A percentile compares a stretch with the other conserved stretches of the same genome.
Conservation (phyloP, 2,113 vertebrate genomes). For the Galeopterus variegatus region DNA sequence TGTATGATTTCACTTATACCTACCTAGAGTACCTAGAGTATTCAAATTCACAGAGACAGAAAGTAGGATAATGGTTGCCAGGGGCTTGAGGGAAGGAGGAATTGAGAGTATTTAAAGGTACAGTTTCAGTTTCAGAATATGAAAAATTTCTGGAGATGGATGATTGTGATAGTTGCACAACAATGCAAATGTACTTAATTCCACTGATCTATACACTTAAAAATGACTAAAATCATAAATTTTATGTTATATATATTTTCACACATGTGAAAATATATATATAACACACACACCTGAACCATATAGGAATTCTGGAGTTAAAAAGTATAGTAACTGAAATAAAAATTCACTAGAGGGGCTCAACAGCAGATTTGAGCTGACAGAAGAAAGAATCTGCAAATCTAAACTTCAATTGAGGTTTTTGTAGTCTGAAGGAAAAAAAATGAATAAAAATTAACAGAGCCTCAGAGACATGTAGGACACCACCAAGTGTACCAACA, state of each 20-base stretch:
- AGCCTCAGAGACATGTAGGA: not conserved
- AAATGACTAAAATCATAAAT: not conserved
- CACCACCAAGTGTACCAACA: not conserved
- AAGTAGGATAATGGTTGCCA: not conserved
- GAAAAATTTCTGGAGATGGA: not conserved
- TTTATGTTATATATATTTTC: slow-evolving; percentile 5
- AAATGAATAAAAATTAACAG: not conserved
- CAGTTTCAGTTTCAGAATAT: slow-evolving; percentile 6
- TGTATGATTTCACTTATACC: not conserved
- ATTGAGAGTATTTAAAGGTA: not conserved
- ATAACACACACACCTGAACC: not conserved
- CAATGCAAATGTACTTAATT: not conserved
- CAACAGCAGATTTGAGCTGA: not conserved
- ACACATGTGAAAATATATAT: not conserved
- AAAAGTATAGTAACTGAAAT: slow-evolving; percentile 16
- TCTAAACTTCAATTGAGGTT: slow-evolving; percentile 6
- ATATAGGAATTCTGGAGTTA: not conserved
- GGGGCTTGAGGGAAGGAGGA: not conserved
- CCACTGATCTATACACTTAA: not conserved
- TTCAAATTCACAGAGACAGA: slow-evolving; percentile 9
- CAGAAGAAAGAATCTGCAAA: slow-evolving; percentile 7
- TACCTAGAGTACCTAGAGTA: not conserved
- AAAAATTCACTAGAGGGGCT: not conserved
- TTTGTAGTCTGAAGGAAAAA: not conserved
- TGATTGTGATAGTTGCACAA: not conserved